Conservation (phyloP, 2,797 vertebrate genomes). For the Siniperca undulata region DNA sequence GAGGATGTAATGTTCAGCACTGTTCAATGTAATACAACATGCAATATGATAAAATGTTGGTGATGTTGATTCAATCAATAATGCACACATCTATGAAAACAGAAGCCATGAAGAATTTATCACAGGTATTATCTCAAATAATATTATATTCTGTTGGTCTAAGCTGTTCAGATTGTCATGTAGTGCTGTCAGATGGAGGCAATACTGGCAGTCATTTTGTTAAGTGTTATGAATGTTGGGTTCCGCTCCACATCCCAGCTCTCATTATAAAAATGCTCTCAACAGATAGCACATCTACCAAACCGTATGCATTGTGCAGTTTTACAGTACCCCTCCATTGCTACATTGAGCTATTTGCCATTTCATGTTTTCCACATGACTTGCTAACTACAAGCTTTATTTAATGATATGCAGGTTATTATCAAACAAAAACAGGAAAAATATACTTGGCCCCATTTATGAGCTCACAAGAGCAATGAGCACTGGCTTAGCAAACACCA, state of each 20-base stretch:
- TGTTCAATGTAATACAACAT: neutral
- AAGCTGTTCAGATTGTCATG: conserved; percentile 34
- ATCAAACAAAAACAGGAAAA: neutral
- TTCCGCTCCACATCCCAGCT: conserved; percentile 31
- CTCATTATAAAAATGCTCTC: conserved; percentile 39
- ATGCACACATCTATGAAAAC: conserved; percentile 18
- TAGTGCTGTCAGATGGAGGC: conserved; percentile 17
- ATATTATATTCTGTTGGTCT: neutral
- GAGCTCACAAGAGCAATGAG: neutral
- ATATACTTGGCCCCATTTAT: neutral
- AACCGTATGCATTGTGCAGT: conserved; percentile 23
- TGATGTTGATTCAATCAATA: conserved; percentile 27
- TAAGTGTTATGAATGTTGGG: conserved; percentile 59
- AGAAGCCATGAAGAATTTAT: conserved; percentile 1
- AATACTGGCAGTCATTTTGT: conserved; percentile 52
- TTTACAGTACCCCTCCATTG: conserved; percentile 1
- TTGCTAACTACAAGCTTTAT: conserved; percentile 12
- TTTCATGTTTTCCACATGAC: conserved; percentile 4
- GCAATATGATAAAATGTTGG: neutral
- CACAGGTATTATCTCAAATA: conserved; percentile 30
- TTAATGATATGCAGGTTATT: neutral
- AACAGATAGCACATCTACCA: conserved; percentile 47
- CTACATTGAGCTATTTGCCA: conserved; percentile 3
- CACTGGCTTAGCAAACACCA: neutral
- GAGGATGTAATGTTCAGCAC: neutral